A percentile compares a stretch with the other conserved stretches of the same genome.
phyloP scores from a whole-genome alignment of 1,140 invertebrate species.

The Bombus pyrosoma region DNA sequence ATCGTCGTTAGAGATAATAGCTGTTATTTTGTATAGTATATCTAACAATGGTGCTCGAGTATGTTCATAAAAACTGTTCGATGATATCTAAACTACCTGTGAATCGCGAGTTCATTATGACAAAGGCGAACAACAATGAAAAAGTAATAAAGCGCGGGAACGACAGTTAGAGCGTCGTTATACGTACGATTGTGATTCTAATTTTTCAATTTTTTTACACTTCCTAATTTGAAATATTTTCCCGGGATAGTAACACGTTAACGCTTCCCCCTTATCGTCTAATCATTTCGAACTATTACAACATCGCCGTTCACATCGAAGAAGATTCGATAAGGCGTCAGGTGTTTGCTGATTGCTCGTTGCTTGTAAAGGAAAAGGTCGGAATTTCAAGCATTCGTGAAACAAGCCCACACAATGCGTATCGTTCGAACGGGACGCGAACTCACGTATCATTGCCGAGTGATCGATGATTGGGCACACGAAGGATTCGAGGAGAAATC shows the following conservation, averaged over 20 bases:
- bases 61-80: no score
- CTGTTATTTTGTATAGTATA: no score
- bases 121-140: no score
- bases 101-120: no score
- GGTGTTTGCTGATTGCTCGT: constrained; percentile 21
- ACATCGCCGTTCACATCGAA: no score
- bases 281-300: background rate
- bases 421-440: background rate
- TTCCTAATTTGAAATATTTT: background rate
- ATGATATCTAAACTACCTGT: no score
- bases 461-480: constrained; percentile 28
- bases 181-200: no score
- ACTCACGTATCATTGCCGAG: constrained; percentile 14
- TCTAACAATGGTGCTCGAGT: no score
- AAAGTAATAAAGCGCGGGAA: no score
- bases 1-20: no score
- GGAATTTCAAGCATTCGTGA: constrained; percentile 5
- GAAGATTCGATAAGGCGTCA: background rate
- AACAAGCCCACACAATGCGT: constrained; percentile 19
- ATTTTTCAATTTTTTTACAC: no score
- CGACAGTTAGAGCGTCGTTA: no score
- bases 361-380: background rate
- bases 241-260: background rate
- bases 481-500: background rate
- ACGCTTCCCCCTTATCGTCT: background rate